Percentiles rank a stretch among this genome's conserved stretches.
Conservation (phyloP, 2,888 invertebrate species). For the Fragum whitleyi region DNA sequence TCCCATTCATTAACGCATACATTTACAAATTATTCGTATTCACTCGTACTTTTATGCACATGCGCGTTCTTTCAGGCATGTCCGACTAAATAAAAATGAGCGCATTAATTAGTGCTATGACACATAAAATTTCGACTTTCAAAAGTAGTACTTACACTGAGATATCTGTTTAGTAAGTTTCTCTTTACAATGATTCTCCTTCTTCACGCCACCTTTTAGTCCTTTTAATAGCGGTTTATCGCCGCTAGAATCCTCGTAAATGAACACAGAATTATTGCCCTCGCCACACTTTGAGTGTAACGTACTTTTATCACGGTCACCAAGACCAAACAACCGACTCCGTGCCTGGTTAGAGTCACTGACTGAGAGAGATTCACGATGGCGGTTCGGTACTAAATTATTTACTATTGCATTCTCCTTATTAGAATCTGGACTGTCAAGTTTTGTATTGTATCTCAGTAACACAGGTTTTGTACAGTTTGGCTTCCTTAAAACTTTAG, state of each 20-base stretch:
- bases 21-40: no score
- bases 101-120: no score
- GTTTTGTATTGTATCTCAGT: neutral
- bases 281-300: slow-evolving; percentile 12
- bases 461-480: neutral
- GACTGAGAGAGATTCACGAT: neutral
- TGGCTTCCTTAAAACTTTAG: slow-evolving; percentile 31
- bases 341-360: neutral
- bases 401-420: neutral
- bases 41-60: no score
- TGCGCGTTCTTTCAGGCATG: no score
- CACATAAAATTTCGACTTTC: no score
- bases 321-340: slow-evolving; percentile 1
- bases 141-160: slow-evolving; percentile 61
- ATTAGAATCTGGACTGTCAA: neutral
- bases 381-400: neutral
- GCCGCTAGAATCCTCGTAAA: slow-evolving; percentile 40
- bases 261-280: slow-evolving; percentile 31
- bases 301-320: slow-evolving; percentile 9
- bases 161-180: slow-evolving; percentile 33
- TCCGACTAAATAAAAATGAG: no score
- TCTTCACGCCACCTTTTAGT: slow-evolving; percentile 44
- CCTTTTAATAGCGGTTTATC: slow-evolving; percentile 46
- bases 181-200: slow-evolving; percentile 35
- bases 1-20: no score